phyloP scores from a whole-genome alignment of 2,113 vertebrate species.

The Xyliphius kryptos region DNA sequence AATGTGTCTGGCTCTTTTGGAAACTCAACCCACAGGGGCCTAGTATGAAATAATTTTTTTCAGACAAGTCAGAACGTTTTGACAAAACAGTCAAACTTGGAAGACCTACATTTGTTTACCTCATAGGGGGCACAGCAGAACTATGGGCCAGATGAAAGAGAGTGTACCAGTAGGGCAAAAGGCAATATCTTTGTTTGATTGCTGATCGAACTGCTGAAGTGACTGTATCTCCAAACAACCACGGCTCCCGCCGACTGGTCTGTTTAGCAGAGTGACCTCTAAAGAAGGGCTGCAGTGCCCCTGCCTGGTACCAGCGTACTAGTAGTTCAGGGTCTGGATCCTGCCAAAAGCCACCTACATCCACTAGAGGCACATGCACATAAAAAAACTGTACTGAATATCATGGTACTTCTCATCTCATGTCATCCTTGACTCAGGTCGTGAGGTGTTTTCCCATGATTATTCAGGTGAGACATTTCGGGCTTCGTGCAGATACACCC shows the following conservation, averaged over 20 bases:
- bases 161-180: conserved; percentile 88
- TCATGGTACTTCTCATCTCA: too few species aligned
- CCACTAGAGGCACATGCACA: too few species aligned
- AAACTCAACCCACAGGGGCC: conserved; percentile 90
- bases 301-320: conserved; percentile 94
- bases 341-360: conserved; percentile 85
- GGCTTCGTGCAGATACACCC: too few species aligned
- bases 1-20: conserved; percentile 71
- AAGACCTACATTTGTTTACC: conserved; percentile 56
- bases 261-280: conserved; percentile 76
- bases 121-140: conserved; percentile 77
- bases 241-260: conserved; percentile 85
- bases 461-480: too few species aligned
- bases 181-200: conserved; percentile 76
- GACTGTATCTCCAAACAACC: conserved; percentile 79
- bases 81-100: too few species aligned
- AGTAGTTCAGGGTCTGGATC: conserved; percentile 83
- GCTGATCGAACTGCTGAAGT: conserved; percentile 71
- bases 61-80: too few species aligned
- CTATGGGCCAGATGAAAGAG: conserved; percentile 79
- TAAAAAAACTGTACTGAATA: too few species aligned
- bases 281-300: conserved; percentile 90
- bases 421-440: too few species aligned
- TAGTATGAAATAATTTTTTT: too few species aligned
- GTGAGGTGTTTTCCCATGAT: too few species aligned